Percentiles rank a stretch among this genome's conserved stretches.
Conservation (phyloP, 2,888 invertebrate species). For the Eudasyphora cyanicolor region DNA sequence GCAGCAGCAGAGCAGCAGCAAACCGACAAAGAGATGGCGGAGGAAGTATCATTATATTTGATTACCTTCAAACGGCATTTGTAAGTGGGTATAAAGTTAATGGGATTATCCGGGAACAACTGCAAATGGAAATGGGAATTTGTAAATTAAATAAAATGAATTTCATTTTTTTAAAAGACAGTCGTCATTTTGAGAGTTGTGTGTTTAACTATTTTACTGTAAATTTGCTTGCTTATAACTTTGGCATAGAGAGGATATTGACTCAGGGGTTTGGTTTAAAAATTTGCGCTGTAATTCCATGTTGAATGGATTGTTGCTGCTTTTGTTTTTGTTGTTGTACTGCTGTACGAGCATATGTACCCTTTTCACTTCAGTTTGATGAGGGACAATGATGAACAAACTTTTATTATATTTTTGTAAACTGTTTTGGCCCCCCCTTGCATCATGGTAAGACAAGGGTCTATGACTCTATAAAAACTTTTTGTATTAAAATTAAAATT, state of each 20-base stretch:
- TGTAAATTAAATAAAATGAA: constrained; percentile 24
- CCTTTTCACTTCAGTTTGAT: neutral
- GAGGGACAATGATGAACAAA: neutral
- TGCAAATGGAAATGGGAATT: constrained; percentile 14
- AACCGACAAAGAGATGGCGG: neutral
- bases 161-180: too few relatives aligned
- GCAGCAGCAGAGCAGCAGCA: neutral
- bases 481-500: neutral
- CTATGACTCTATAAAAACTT: neutral
- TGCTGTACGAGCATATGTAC: too few relatives aligned
- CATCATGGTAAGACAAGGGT: neutral
- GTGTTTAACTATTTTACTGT: neutral
- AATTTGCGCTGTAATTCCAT: neutral
- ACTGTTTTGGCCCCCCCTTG: neutral
- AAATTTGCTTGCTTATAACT: neutral
- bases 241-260: neutral
- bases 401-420: neutral
- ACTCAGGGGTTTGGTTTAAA: neutral
- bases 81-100: constrained; percentile 20
- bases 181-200: neutral
- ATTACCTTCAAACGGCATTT: constrained; percentile 16
- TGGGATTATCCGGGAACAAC: constrained; percentile 1
- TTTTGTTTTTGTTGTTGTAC: too few relatives aligned
- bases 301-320: neutral
- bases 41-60: constrained; percentile 15